phyloP scores from a whole-genome alignment of 2,797 vertebrate genomes.

The Clarias pachynema region DNA sequence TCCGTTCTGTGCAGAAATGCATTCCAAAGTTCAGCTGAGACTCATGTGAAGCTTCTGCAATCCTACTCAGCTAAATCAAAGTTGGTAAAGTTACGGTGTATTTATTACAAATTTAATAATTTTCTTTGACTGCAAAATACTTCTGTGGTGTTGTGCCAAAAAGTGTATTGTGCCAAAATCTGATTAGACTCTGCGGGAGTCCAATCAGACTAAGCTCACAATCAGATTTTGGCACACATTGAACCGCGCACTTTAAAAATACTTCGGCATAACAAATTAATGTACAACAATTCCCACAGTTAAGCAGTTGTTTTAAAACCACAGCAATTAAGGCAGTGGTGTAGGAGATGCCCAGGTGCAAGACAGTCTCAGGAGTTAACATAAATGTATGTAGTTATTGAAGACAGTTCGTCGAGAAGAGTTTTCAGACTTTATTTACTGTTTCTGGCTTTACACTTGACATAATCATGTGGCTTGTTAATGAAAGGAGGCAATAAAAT shows the following conservation, averaged over 20 bases:
- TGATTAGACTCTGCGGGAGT: too few relatives aligned
- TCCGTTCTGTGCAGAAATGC: too few relatives aligned
- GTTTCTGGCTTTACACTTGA: too few relatives aligned
- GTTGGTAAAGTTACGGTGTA: too few relatives aligned
- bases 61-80: too few relatives aligned
- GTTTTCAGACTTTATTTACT: not conserved
- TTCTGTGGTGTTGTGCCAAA: too few relatives aligned
- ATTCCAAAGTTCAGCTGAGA: too few relatives aligned
- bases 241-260: not conserved
- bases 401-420: not conserved
- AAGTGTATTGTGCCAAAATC: too few relatives aligned
- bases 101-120: too few relatives aligned
- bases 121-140: too few relatives aligned
- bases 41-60: too few relatives aligned
- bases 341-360: not conserved
- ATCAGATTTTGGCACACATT: not conserved
- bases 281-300: not conserved
- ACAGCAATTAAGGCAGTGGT: not conserved
- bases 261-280: not conserved
- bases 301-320: not conserved
- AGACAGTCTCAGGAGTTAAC: not conserved
- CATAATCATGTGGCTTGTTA: not conserved
- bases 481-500: not conserved
- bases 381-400: not conserved
- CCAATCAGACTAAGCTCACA: too few relatives aligned